Percentiles rank a stretch among this genome's conserved stretches.
Conservation (phyloP, 2,113 vertebrate species). For the Pterocles orientalis region DNA sequence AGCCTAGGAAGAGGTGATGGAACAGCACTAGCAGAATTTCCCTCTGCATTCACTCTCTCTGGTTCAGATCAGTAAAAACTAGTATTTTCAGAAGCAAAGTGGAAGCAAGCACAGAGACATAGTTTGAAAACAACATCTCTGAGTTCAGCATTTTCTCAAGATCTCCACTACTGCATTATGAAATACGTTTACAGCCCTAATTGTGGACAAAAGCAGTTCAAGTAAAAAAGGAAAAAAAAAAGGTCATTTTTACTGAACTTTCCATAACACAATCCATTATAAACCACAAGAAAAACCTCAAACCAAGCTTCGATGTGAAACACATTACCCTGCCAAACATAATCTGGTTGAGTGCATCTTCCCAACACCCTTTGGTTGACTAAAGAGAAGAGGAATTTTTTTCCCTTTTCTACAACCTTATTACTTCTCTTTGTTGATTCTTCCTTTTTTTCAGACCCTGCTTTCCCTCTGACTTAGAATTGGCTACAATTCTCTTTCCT, state of each 20-base stretch:
- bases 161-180: neutral
- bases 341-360: neutral
- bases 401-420: neutral
- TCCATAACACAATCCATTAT: neutral
- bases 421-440: neutral
- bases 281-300: neutral
- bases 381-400: neutral
- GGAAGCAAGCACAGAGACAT: neutral
- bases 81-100: neutral
- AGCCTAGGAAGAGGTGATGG: neutral
- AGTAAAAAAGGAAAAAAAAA: neutral
- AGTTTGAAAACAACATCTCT: neutral
- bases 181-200: neutral
- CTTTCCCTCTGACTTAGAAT: accelerated
- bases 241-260: neutral
- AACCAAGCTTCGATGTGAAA: accelerated
- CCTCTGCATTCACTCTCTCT: neutral
- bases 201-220: neutral
- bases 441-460: neutral
- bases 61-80: neutral
- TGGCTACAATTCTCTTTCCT: neutral
- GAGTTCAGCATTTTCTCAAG: accelerated
- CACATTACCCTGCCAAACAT: accelerated
- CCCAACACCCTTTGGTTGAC: neutral
- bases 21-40: neutral